These are phyloP conservation scores for Tricholaema leucomelas DNA, from an alignment of 2,113 vertebrate species.

Conservation along the genomic window DNA sequence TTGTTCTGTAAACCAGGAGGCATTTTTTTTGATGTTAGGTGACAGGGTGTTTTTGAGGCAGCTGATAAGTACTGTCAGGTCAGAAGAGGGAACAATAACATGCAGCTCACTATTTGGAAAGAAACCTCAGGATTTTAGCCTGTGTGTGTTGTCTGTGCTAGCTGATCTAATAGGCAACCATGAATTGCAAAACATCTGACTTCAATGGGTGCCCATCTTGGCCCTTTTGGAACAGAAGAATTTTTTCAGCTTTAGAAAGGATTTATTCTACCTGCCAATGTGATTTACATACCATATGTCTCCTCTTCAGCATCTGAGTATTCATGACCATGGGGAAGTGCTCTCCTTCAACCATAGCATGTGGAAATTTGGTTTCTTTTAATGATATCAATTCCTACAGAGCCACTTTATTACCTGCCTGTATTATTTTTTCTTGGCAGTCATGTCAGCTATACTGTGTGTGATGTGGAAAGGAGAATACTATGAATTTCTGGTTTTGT, in stretches of 20 bases:
- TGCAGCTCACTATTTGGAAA: background rate
- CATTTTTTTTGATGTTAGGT: background rate
- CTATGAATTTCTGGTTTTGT: constrained; percentile 67
- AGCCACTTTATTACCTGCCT: background rate
- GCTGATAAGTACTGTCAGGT: background rate
- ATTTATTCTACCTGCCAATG: constrained; percentile 42
- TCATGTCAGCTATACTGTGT: constrained; percentile 12
- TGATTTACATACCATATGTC: constrained; percentile 54
- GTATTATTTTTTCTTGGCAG: background rate
- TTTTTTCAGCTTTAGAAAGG: constrained; percentile 10
- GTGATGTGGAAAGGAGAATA: constrained; percentile 10
- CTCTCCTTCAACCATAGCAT: constrained; percentile 10
- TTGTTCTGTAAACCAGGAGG: background rate
- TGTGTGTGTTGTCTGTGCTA: background rate
- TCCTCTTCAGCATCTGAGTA: background rate
- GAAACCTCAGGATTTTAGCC: background rate
- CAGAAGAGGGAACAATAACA: background rate
- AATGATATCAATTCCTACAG: constrained; percentile 7
- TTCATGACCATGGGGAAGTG: background rate
- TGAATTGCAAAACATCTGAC: constrained; percentile 40
- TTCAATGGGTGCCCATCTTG: constrained; percentile 12
- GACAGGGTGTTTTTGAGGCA: background rate
- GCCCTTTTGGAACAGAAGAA: constrained; percentile 28
- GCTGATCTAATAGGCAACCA: background rate
- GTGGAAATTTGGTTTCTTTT: constrained; percentile 39